A percentile compares a stretch with the other conserved stretches of the same genome.
phyloP scores from a whole-genome alignment of 2,113 vertebrate species.

The Pelusios castaneus region DNA sequence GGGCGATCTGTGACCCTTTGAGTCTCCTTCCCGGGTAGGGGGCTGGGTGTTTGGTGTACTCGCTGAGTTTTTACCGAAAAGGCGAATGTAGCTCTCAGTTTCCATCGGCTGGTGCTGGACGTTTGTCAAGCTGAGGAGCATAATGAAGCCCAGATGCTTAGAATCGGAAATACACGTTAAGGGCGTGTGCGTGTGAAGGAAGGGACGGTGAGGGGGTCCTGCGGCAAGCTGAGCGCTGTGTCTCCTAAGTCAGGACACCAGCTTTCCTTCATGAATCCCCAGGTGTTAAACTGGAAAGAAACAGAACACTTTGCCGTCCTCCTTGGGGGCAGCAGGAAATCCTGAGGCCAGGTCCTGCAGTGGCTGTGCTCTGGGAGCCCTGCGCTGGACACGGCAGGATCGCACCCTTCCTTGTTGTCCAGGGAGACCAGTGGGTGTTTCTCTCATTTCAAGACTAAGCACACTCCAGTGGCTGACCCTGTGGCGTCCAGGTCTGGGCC shows the following conservation, averaged over 20 bases:
- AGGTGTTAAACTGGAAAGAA: background rate
- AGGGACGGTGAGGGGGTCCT: rapidly evolving
- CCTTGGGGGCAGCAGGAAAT: background rate
- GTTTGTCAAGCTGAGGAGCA: background rate
- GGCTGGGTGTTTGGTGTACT: background rate
- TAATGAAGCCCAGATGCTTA: background rate
- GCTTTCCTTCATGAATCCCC: background rate
- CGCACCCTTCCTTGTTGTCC: background rate
- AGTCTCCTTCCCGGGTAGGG: background rate
- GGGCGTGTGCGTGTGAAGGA: background rate
- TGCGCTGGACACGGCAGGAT: background rate
- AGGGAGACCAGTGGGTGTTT: background rate
- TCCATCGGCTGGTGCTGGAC: background rate
- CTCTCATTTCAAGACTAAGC: background rate
- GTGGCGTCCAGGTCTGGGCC: background rate
- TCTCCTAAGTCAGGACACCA: background rate
- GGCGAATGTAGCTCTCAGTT: background rate
- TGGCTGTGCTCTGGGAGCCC: background rate
- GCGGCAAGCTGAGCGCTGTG: background rate
- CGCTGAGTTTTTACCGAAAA: background rate
- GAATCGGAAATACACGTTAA: background rate
- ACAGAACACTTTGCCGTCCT: background rate
- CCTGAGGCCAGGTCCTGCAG: background rate
- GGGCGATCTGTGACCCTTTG: background rate
- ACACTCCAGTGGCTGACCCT: background rate